Base-by-base conservation (phyloP, 2,797 vertebrate species). In the Eurystomus glaucurus region DNA sequence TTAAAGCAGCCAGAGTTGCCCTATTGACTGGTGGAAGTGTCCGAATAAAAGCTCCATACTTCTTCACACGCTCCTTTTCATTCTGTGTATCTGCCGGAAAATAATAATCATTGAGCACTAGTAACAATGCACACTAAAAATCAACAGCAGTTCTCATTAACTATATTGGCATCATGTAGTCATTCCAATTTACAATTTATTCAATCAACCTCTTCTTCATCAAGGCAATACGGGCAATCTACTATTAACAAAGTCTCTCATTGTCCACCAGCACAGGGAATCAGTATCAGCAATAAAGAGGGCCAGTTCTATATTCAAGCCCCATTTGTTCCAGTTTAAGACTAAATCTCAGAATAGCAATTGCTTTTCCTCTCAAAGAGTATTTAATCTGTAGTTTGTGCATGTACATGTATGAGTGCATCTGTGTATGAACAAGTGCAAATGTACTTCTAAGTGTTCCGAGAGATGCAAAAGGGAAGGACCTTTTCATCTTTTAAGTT, bases 1-100 rank as follows among this genome's bases (percentile, higher is more conserved):
- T 99, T 94, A 99, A 92, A 71, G 99, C 99, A 52, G 99, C 98
- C 52, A 99, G 92, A 2, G 99, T 99, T 58, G 98, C 98, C 97
- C 98, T 98, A 97, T 99, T 99, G 97, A 99, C 98, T 72, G 81
- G 93, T 45, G 99, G 99, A 96, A 99, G 98, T 18, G 98, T 99
- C 80, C 96, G 98, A 93, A 99, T 99, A 97, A 99, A 99, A 80
- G 99, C 98, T 60, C 97, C 98, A 69, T 99, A 99, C 88, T 99
- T 99, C 93, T 98, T 98, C 58, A 99, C 98, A 88, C 99, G 98
- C 68, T 98, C 98, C 82, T 98, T 98, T 94, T 99, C 98, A 69
- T 99, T 98, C 86, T 98, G 98, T 9, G 98, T 99, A 97, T 99
- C 99, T 99, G 90, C 10, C 50, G 0, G 88, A 52, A 88, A 91